These are phyloP conservation scores for Cyphomyrmex costatus DNA, from an alignment of 1,140 invertebrate species.

Conservation along the genomic window DNA sequence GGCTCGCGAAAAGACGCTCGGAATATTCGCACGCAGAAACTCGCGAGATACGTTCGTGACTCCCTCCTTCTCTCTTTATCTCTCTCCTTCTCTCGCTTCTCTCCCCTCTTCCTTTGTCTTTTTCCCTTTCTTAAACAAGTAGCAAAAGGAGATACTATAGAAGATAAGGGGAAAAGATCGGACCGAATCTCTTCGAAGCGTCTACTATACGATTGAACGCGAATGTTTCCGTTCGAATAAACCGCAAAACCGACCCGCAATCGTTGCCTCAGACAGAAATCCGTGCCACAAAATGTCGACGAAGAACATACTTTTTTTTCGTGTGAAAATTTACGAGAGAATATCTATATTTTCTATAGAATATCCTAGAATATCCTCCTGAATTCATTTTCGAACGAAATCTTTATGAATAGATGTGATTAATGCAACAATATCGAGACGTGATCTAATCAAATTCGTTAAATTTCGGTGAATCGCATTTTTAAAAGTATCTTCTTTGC, in stretches of 20 bases:
- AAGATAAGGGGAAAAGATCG: conserved; percentile 48
- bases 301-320: conserved; percentile 19
- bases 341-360: too few species aligned
- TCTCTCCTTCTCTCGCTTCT: too few species aligned
- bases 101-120: background rate
- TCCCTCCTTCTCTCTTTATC: background rate
- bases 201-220: conserved; percentile 56
- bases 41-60: background rate
- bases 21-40: conserved; percentile 30
- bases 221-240: conserved; percentile 55
- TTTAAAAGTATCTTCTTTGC: background rate
- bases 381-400: background rate
- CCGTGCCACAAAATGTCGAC: conserved; percentile 21
- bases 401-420: background rate
- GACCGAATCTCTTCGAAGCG: conserved; percentile 45
- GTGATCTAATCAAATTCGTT: background rate
- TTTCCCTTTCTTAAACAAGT: conserved; percentile 27
- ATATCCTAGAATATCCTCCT: background rate
- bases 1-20: conserved; percentile 41
- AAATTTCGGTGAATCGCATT: background rate
- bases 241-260: conserved; percentile 50
- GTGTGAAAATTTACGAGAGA: conserved; percentile 40
- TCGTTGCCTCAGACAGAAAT: conserved; percentile 50
- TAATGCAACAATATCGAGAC: background rate
- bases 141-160: conserved; percentile 41